Evolutionary conservation across 2,888 invertebrate species (phyloP), one percentile per base, ranked within the genome.

Genomic region (Cheilosia pagana): DNA sequence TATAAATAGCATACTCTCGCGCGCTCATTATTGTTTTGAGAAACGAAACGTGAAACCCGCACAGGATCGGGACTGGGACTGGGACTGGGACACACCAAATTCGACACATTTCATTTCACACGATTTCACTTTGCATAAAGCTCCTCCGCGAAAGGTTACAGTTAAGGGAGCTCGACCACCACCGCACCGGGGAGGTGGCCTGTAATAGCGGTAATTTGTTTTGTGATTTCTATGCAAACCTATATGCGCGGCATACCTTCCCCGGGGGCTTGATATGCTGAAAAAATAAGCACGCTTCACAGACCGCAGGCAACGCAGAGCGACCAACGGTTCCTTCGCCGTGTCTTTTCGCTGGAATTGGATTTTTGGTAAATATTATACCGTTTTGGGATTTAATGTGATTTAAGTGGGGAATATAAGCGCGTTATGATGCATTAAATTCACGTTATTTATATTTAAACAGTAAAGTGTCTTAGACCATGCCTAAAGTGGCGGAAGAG

Each of bases 121-220:
- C 79, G 83, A 83, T 79, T 83, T 83, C 83, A 75, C 68, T 83
- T 83, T 79, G 83, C 79, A 74, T 83, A 79, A 79, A 79, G 53
- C 63, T 35, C 12, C 63, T 50, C 68, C 55, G 68, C 78, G 74
- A 57, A 68, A 70, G 76, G 76, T 81, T 59, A 60, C 59, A 57
- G 16, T 8, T 35, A 4, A 3, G 28, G 19, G 10, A 19, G 53
- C 52, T 81, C 53, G 75, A 50, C 75, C 45, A 25, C 6, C 76
- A 81, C 35, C 60, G 59, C 76, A 81, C 35, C 60, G 59, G 63
- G 23, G 52, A 62, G 60, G 48, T 81, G 62, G 52, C 41, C 55
- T 60, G 65, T 78, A 68, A 78, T 74, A 70, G 74, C 83, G 78
- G 83, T 79, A 79, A 83, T 83, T 83, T 83, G 79, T 79, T 79